Percentiles rank a stretch among this genome's conserved stretches.
Conservation (phyloP, 2,113 vertebrate species). For the Morone chrysops region DNA sequence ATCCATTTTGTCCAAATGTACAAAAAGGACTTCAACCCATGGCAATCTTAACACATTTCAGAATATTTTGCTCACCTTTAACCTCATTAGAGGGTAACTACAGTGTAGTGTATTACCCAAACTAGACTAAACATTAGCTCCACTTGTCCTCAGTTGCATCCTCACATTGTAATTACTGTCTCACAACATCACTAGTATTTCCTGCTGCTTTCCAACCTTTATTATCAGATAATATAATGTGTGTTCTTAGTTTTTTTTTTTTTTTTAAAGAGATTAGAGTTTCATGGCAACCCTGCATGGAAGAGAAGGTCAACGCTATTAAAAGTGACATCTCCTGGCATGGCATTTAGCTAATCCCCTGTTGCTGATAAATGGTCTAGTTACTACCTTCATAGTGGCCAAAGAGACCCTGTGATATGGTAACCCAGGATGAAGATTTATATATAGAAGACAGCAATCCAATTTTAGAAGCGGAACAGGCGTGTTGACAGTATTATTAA, state of each 20-base stretch:
- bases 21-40: neutral
- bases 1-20: neutral
- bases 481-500: constrained; percentile 69
- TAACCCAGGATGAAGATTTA: constrained; percentile 47
- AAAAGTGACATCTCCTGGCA: constrained; percentile 41
- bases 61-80: neutral
- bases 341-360: constrained; percentile 49
- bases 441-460: constrained; percentile 35
- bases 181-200: neutral
- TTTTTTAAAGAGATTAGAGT: neutral
- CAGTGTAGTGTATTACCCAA: neutral
- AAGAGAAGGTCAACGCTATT: constrained; percentile 51
- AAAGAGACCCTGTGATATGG: constrained; percentile 35
- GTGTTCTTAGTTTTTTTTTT: neutral
- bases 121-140: neutral
- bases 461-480: constrained; percentile 54
- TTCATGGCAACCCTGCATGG: constrained; percentile 1
- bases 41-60: neutral
- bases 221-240: neutral
- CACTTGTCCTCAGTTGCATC: neutral
- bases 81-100: neutral
- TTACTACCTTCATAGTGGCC: constrained; percentile 16
- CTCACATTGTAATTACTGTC: neutral
- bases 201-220: constrained; percentile 1
- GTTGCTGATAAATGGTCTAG: constrained; percentile 39